Evolutionary conservation across 2,888 invertebrate genomes (phyloP), one percentile per base, ranked within the genome.

Genomic region (Drosophila nr. medialis): DNA sequence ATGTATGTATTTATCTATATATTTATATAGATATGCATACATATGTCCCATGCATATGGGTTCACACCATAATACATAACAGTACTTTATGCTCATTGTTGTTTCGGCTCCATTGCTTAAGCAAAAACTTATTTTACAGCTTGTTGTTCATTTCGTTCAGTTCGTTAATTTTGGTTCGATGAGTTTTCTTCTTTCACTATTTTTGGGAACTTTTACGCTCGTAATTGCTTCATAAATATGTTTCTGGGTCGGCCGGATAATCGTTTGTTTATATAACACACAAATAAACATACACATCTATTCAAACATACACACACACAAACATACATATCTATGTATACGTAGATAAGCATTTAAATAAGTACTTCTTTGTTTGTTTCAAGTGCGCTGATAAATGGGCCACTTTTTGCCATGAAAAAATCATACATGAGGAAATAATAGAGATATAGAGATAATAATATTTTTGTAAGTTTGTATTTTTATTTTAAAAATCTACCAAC

Each of bases 211-310:
- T 58, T 30, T 36, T 53, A n/a, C 21, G 48, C 36, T 38, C 8
- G 45, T 32, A 42, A 30, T 54, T 30, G 42, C 58, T 64, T 61
- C 42, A 56, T 63, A 75, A 80, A 79, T 70, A 76, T 76, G 76
- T 80, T 80, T 80, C 72, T 77, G 69, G 74, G 80, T 80, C 75
- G 73, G 54, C 64, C 74, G 77, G 61, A 76, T 79, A 76, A 79
- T 71, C 84, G 75, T 81, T 79, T 72, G 83, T 73, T 83, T 72
- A 77, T 71, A 62, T 24, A 63, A 55, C 55, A 48, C 50, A 51
- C 45, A 56, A 66, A 51, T 29, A 59, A 59, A 51, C 49, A 59
- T 30, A 24, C 56, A 30, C 8, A 58, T 27, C 2, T 30, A 38
- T 34, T 32, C 24, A 42, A 27, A n/a, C 32, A 59, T 11, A 70